These are phyloP conservation scores for Podarcis muralis DNA, from an alignment of 2,113 vertebrate species.

Conservation along the genomic window DNA sequence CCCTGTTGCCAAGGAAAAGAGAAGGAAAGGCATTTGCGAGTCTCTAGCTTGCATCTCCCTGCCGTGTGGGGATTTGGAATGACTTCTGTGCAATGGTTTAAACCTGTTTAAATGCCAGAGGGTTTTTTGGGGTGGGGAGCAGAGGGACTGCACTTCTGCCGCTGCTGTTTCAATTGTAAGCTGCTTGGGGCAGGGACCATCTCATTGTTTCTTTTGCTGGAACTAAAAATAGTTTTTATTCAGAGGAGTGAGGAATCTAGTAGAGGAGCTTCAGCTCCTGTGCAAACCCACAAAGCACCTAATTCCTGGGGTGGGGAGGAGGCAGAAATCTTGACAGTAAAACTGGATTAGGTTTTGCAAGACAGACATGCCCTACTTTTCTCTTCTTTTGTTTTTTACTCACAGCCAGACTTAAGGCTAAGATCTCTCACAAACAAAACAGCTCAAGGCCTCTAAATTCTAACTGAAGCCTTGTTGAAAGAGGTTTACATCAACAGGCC, in stretches of 20 bases:
- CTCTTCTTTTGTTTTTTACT: neutral
- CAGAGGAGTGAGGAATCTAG: neutral
- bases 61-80: neutral
- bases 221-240: neutral
- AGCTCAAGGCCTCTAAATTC: neutral
- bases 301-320: neutral
- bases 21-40: neutral
- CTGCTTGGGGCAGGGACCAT: neutral
- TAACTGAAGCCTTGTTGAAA: neutral
- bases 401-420: neutral
- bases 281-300: neutral
- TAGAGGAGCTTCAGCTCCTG: neutral
- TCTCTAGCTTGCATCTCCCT: neutral
- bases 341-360: slow-evolving; percentile 10
- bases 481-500: neutral
- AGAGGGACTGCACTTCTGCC: neutral
- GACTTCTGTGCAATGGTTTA: neutral
- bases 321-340: neutral
- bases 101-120: neutral
- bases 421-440: neutral
- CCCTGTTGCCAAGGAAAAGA: slow-evolving; percentile 13
- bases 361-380: neutral
- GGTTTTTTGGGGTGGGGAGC: neutral
- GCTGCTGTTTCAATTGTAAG: neutral
- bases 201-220: neutral